These are phyloP conservation scores for Automeris io DNA, from an alignment of 2,888 invertebrate genomes.

Conservation along the genomic window DNA sequence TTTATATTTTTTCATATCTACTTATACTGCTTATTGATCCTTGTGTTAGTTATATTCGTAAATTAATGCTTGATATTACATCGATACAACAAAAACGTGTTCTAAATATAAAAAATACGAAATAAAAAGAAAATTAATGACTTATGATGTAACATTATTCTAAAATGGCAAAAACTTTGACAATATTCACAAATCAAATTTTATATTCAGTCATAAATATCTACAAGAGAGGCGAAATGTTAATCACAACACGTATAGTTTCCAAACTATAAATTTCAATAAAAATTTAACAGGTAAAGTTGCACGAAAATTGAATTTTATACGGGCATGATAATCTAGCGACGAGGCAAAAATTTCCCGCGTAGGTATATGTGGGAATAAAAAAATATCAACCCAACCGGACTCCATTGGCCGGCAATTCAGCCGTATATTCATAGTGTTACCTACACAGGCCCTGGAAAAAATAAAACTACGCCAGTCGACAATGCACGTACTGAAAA, in stretches of 20 bases:
- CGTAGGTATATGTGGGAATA: constrained; percentile 15
- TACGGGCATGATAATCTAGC: neutral
- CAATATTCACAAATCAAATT: too few species aligned
- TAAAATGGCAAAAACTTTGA: too few species aligned
- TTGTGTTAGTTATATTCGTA: too few species aligned
- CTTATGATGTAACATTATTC: too few species aligned
- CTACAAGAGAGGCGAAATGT: too few species aligned
- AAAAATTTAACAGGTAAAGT: neutral
- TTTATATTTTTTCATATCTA: too few species aligned
- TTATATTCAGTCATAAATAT: too few species aligned
- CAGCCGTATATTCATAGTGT: constrained; percentile 26
- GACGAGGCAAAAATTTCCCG: constrained; percentile 8
- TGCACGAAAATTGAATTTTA: constrained; percentile 1
- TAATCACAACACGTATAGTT: neutral
- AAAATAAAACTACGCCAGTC: constrained; percentile 31
- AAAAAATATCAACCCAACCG: constrained; percentile 27
- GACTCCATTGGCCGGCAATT: constrained; percentile 50
- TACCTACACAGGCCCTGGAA: constrained; percentile 30
- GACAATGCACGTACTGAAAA: constrained; percentile 34
- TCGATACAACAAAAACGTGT: too few species aligned
- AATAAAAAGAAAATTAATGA: too few species aligned
- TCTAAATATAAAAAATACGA: too few species aligned
- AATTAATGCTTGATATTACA: too few species aligned
- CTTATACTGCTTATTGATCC: too few species aligned
- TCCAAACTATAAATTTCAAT: neutral